phyloP scores from a whole-genome alignment of 2,113 vertebrate species.

The Hemibagrus wyckioides region DNA sequence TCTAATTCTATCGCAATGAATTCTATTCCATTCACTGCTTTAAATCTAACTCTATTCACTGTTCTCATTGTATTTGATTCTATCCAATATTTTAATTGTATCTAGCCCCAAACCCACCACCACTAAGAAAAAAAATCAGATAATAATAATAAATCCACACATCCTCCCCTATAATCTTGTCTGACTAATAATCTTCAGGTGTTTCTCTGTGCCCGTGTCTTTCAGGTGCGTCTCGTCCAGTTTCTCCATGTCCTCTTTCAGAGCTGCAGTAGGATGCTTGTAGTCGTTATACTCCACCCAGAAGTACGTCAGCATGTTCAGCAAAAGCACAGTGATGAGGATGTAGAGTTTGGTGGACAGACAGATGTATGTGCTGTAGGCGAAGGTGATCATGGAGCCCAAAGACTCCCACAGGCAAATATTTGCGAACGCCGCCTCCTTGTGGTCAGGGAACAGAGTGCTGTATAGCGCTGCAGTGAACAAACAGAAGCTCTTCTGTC shows the following conservation, averaged over 20 bases:
- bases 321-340: slow-evolving; percentile 72
- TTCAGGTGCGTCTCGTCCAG: not conserved
- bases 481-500: not conserved
- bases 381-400: slow-evolving; percentile 87
- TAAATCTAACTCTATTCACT: too few species aligned
- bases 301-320: slow-evolving; percentile 73
- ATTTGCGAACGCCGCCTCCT: slow-evolving; percentile 92
- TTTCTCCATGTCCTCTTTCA: accelerated
- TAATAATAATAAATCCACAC: too few species aligned
- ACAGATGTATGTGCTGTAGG: slow-evolving; percentile 85
- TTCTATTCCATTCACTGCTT: too few species aligned
- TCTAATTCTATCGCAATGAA: too few species aligned
- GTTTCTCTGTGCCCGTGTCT: not conserved
- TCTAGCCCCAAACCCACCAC: too few species aligned
- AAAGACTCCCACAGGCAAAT: slow-evolving; percentile 93
- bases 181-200: not conserved
- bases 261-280: slow-evolving; percentile 61
- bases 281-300: slow-evolving; percentile 77
- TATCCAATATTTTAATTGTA: too few species aligned
- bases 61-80: too few species aligned
- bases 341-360: slow-evolving; percentile 83
- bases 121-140: too few species aligned
- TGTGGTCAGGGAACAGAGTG: slow-evolving; percentile 80
- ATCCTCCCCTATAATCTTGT: not conserved
- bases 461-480: slow-evolving; percentile 81